phyloP scores from a whole-genome alignment of 30 jellyfish, hydroid and myxozoan genomes.

The Aurelia coerulea region DNA sequence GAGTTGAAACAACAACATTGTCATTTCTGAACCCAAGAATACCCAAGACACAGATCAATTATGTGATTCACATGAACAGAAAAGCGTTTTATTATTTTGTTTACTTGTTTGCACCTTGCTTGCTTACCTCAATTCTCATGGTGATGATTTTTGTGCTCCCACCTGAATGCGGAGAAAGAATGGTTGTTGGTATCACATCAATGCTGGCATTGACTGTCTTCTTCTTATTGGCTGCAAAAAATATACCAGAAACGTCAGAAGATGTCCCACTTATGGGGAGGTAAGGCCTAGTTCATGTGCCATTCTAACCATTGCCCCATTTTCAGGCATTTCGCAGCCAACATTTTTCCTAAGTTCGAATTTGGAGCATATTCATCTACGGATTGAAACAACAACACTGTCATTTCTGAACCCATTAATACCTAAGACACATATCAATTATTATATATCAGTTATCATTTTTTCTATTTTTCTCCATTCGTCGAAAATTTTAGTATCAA shows the following conservation, averaged over 20 bases:
- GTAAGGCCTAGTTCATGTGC: not conserved
- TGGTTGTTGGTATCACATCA: constrained; percentile 78
- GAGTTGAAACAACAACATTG: constrained; percentile 10
- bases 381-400: too few relatives aligned
- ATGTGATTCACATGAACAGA: constrained; percentile 47
- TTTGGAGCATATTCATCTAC: too few relatives aligned
- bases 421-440: too few relatives aligned
- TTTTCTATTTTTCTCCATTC: too few relatives aligned
- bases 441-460: too few relatives aligned
- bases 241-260: constrained; percentile 78
- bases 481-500: too few relatives aligned
- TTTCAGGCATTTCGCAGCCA: too few relatives aligned
- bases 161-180: constrained; percentile 85
- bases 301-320: too few relatives aligned
- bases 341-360: too few relatives aligned
- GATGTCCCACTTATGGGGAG: constrained; percentile 83
- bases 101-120: constrained; percentile 71
- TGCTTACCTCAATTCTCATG: constrained; percentile 64
- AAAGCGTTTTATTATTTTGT: constrained; percentile 68
- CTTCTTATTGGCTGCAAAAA: constrained; percentile 75
- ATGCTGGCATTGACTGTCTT: constrained; percentile 76
- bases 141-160: constrained; percentile 55
- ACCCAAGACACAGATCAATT: constrained; percentile 45
- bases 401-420: too few relatives aligned
- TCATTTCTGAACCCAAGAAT: constrained; percentile 32